Evolutionary conservation across 2,888 invertebrate genomes (phyloP).

Genomic region (Prenolepis imparis): DNA sequence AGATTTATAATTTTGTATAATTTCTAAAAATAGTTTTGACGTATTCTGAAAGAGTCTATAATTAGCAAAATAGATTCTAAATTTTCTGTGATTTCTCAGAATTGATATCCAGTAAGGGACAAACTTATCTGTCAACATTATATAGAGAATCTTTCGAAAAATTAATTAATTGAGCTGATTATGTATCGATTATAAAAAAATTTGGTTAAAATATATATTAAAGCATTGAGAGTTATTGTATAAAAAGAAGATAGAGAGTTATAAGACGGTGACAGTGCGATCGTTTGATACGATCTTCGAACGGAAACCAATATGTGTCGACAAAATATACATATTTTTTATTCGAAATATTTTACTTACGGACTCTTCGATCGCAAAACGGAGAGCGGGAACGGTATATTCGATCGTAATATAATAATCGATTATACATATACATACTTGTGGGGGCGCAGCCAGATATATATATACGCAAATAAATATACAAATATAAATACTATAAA

Average conservation of each 20-base stretch:
- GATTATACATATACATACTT: slow-evolving; percentile 67
- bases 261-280: slow-evolving; percentile 28
- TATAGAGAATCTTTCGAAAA: slow-evolving; percentile 15
- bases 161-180: background rate
- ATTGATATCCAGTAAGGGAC: background rate
- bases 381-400: slow-evolving; percentile 45
- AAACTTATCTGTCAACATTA: background rate
- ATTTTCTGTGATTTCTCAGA: slow-evolving; percentile 10
- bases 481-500: slow-evolving; percentile 66
- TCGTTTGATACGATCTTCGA: slow-evolving; percentile 63
- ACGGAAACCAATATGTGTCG: slow-evolving; percentile 68
- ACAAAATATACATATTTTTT: slow-evolving; percentile 82
- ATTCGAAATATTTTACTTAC: slow-evolving; percentile 81
- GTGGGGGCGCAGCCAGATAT: slow-evolving; percentile 63
- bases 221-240: slow-evolving; percentile 25
- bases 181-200: background rate
- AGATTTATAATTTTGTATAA: background rate
- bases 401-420: slow-evolving; percentile 55
- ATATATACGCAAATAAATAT: slow-evolving; percentile 61
- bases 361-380: slow-evolving; percentile 40
- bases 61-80: slow-evolving; percentile 11
- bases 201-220: slow-evolving; percentile 22
- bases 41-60: background rate
- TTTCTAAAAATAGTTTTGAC: background rate
- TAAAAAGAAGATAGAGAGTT: slow-evolving; percentile 12